Percentiles rank a stretch among this genome's conserved stretches.
These are phyloP conservation scores for Gobio occitaniae DNA, from an alignment of 2,797 vertebrate genomes.

Conservation along the genomic window DNA sequence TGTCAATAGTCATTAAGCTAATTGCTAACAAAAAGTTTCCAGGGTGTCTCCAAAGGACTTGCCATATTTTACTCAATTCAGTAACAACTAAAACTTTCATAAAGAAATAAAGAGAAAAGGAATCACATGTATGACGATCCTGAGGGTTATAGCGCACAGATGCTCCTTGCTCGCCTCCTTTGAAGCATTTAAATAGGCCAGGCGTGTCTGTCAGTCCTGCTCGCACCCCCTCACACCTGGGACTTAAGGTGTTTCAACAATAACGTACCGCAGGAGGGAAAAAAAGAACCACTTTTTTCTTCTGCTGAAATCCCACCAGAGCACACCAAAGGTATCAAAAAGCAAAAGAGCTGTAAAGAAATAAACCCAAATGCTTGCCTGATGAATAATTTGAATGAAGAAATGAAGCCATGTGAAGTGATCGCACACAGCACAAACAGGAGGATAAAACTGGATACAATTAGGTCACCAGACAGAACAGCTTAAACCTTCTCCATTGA, in stretches of 20 bases:
- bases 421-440: constrained; percentile 70
- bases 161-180: constrained; percentile 80
- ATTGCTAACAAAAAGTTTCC: constrained; percentile 48
- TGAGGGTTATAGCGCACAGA: constrained; percentile 64
- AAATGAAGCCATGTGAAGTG: constrained; percentile 82
- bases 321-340: constrained; percentile 85
- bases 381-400: constrained; percentile 86
- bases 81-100: constrained; percentile 57
- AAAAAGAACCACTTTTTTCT: constrained; percentile 68
- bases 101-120: constrained; percentile 52
- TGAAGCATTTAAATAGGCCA: constrained; percentile 86
- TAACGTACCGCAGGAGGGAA: constrained; percentile 69
- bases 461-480: constrained; percentile 82
- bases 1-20: constrained; percentile 43
- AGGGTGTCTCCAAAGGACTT: constrained; percentile 33
- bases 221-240: constrained; percentile 74
- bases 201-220: constrained; percentile 81
- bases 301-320: constrained; percentile 82
- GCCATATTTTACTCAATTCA: constrained; percentile 44
- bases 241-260: constrained; percentile 87
- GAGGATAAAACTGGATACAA: constrained; percentile 80
- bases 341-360: constrained; percentile 77
- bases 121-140: constrained; percentile 58
- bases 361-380: constrained; percentile 78
- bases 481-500: constrained; percentile 64